A percentile compares a stretch with the other conserved stretches of the same genome.
Evolutionary conservation across 2,113 vertebrate genomes (phyloP).

Genomic region (Elaphurus davidianus): DNA sequence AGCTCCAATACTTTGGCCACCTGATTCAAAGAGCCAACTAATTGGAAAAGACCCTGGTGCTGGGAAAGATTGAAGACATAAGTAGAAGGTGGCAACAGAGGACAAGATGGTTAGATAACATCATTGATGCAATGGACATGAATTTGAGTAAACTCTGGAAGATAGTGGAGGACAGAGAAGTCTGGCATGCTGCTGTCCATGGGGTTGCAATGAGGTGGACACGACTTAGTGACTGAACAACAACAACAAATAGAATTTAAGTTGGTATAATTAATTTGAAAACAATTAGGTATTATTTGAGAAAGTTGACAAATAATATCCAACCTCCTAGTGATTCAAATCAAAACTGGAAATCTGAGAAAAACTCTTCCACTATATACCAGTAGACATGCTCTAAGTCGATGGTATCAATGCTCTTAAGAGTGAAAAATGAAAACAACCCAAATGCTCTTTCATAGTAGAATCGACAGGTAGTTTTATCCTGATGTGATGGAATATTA

Average conservation of each 20-base stretch:
- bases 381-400: not conserved
- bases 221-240: not conserved
- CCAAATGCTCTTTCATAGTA: not conserved
- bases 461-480: not conserved
- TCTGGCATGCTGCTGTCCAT: not conserved
- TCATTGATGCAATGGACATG: not conserved
- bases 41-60: not conserved
- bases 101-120: not conserved
- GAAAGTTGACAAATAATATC: not conserved
- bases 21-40: not conserved
- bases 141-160: not conserved
- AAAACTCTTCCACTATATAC: not conserved
- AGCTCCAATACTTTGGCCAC: not conserved
- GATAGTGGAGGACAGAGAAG: not conserved
- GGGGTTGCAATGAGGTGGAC: not conserved
- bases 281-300: not conserved
- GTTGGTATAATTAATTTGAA: not conserved
- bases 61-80: not conserved
- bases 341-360: not conserved
- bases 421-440: not conserved
- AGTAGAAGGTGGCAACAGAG: not conserved
- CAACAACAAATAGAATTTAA: not conserved
- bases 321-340: not conserved
- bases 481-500: not conserved
- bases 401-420: not conserved